A percentile compares a stretch with the other conserved stretches of the same genome.
Conservation (phyloP, 1,140 invertebrate genomes). For the Cydia splendana region DNA sequence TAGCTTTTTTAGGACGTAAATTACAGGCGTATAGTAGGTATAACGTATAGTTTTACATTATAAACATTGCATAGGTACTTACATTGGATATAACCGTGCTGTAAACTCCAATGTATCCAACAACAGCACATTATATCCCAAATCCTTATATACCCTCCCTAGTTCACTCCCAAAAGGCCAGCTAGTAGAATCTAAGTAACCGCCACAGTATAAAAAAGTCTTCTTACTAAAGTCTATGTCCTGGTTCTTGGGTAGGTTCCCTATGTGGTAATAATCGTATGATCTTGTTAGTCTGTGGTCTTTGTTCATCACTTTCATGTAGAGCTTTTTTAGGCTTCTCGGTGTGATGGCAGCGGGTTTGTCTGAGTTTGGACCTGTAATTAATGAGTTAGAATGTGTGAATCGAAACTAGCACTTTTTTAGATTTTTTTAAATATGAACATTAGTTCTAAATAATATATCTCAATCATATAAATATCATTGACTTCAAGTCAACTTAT, state of each 20-base stretch:
- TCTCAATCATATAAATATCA: too few species aligned
- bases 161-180: conserved; percentile 43
- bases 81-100: conserved; percentile 57
- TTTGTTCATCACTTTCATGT: conserved; percentile 42
- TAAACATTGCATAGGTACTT: conserved; percentile 33
- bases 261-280: conserved; percentile 64
- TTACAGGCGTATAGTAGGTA: too few species aligned
- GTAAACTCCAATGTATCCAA: conserved; percentile 59
- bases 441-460: too few species aligned
- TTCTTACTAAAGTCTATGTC: conserved; percentile 54
- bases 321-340: conserved; percentile 52
- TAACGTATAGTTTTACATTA: too few species aligned
- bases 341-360: conserved; percentile 53
- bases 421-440: too few species aligned
- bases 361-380: conserved; percentile 61
- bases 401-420: background rate
- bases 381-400: conserved; percentile 29
- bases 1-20: too few species aligned
- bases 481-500: too few species aligned
- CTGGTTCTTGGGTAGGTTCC: conserved; percentile 51
- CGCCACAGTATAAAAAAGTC: conserved; percentile 57
- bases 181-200: conserved; percentile 57
- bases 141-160: conserved; percentile 44
- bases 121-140: conserved; percentile 57
- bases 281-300: conserved; percentile 35